Evolutionary conservation across 2,113 vertebrate species (phyloP), one percentile per base, ranked within the genome.

Genomic region (Syngnathus floridae): DNA sequence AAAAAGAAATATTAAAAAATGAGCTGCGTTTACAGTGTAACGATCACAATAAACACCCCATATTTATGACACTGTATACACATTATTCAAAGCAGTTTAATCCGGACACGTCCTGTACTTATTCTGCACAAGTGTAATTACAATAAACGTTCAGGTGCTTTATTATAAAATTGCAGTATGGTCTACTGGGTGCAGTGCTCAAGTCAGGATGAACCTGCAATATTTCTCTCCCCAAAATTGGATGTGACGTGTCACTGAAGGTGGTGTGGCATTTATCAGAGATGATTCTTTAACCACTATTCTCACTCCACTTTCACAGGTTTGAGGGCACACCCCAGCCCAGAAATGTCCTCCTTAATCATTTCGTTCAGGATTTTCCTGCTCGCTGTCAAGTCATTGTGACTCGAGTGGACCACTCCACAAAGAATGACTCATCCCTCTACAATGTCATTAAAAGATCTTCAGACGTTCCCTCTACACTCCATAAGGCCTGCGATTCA

Each of bases 361-460:
- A 55, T 55, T 55, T 35, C 21, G 22, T 31, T 55, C 54, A 35
- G 11, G 13, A 11, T 55, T 22, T 55, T 55, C 22, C 21, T 22
- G 21, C 21, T 5, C 12, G 10, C 52, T 6, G 52, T 31, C 54
- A 55, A 14, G 26, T 14, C 21, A 3, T 16, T 6, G 43, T 38
- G 9, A 9, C 37, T 59, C 19, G 9, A 40, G 37, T 19, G 35
- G 35, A 59, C 35, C 35, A n/a, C 36, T 59, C 56, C 17, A 37
- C 16, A 59, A 55, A 59, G 14, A 38, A 36, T 37, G 13, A 38
- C 35, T n/a, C n/a, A 59, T 31, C 35, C 16, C 16, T 38, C 35
- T n/a, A 59, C 17, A 59, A 38, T 59, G 36, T 19, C 56, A 59
- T 59, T 37, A 59, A 59, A 31, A 59, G 17, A 36, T 58, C 35